Evolutionary conservation across 2,888 invertebrate genomes (phyloP), one percentile per base, ranked within the genome.

Genomic region (Cyclophora albipunctata): DNA sequence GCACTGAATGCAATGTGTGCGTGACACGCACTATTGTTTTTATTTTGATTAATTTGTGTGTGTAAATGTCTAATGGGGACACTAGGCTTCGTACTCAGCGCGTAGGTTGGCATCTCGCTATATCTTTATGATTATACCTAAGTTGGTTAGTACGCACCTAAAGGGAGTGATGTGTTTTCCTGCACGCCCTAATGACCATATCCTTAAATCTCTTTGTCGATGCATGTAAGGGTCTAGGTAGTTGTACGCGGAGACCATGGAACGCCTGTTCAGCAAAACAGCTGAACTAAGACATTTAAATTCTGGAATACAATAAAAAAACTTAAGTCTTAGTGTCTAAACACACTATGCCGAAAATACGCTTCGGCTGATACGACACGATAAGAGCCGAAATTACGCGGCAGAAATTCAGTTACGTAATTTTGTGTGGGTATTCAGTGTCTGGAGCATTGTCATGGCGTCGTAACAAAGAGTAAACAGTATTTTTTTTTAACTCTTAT

Each of bases 161-260:
- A 62, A 78, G 0, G 78, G 80, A 0, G 75, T 73, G 5, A 49
- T 57, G 41, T 67, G 48, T 0, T 0, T 0, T 0, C 80, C 78
- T 0, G 33, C 7, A 53, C 71, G 58, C 0, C 80, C 80, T 2
- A 79, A 50, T 0, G 71, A 66, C 80, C 80, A 81, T n/a, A 81
- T 55, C 7, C 79, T 62, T 0, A 81, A 3, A 3, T 76, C 74
- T 3, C 42, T 52, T 45, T 69, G 68, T 35, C 77, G 57, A 33
- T 64, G 37, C 49, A 66, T 54, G 43, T 63, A 66, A 0, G 71
- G 73, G 3, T 75, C 78, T 5, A 75, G 45, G 7, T 46, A 66
- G 49, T 81, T 81, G 3, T 73, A 75, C 0, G 74, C 47, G 0
- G 80, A 67, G 3, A 81, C 7, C 1, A 81, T 5, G 0, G 64